A percentile compares a stretch with the other conserved stretches of the same genome.
Conservation (phyloP, 2,888 invertebrate species). For the Melipona bicolor region DNA sequence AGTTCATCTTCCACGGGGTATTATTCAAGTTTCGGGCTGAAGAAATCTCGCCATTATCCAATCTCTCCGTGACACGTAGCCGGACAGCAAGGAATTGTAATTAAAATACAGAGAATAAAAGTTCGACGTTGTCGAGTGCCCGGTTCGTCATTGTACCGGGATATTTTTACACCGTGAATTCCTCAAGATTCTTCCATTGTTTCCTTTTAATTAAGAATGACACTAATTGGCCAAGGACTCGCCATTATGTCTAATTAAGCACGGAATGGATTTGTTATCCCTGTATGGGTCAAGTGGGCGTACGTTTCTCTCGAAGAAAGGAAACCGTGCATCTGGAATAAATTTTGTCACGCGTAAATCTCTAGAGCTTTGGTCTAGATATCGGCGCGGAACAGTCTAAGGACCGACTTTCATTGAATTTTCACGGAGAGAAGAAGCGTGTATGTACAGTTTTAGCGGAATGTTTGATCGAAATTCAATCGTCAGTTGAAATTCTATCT, state of each 20-base stretch:
- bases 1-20: background rate
- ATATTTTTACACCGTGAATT: constrained; percentile 8
- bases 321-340: too few relatives aligned
- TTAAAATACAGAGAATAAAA: background rate
- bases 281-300: constrained; percentile 7
- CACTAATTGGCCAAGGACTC: constrained; percentile 48
- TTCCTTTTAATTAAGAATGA: constrained; percentile 33
- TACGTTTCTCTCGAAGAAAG: constrained; percentile 4
- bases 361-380: background rate
- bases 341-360: background rate
- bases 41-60: background rate
- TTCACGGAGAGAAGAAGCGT: too few relatives aligned
- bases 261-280: constrained; percentile 6
- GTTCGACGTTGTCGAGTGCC: background rate
- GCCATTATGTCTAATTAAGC: constrained; percentile 38
- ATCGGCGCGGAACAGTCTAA: background rate
- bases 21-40: background rate
- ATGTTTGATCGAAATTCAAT: background rate
- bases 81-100: background rate
- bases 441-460: background rate
- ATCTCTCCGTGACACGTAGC: background rate
- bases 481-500: background rate
- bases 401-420: background rate
- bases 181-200: constrained; percentile 29
- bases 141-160: background rate